Conservation (phyloP, 2,113 vertebrate genomes). For the Cnemophilus loriae region DNA sequence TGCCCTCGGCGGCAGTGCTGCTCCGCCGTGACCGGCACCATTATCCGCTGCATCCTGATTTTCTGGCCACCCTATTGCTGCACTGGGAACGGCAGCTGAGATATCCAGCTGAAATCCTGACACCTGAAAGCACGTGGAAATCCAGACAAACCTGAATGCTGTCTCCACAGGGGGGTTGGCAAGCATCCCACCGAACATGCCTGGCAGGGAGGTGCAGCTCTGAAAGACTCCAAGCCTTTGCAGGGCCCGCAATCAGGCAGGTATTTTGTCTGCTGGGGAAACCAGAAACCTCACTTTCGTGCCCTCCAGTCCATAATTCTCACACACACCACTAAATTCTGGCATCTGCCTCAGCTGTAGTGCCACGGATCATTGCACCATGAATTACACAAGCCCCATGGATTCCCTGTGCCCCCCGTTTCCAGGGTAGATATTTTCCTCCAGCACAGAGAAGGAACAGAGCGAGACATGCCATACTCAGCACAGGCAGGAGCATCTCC, state of each 20-base stretch:
- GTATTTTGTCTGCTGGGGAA: not conserved
- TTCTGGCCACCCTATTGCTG: not conserved
- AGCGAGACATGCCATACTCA: accelerated
- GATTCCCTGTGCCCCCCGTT: not conserved
- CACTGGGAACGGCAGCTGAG: not conserved
- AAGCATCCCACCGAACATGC: not conserved
- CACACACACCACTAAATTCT: not conserved
- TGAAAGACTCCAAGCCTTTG: not conserved
- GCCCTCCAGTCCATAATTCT: not conserved
- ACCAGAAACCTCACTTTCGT: not conserved
- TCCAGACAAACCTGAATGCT: not conserved
- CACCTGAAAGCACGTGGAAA: not conserved
- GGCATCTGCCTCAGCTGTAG: accelerated
- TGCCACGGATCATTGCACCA: accelerated
- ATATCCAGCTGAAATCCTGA: not conserved
- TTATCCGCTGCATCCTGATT: not conserved
- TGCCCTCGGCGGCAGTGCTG: not conserved
- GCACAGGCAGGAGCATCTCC: not conserved
- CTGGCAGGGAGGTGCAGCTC: not conserved
- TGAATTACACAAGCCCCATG: accelerated
- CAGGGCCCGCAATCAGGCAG: not conserved
- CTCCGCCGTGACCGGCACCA: not conserved
- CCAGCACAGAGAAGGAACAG: not conserved
- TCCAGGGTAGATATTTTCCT: not conserved
- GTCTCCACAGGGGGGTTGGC: not conserved